phyloP scores from a whole-genome alignment of 2,888 invertebrate genomes.

The Alitta virens region DNA sequence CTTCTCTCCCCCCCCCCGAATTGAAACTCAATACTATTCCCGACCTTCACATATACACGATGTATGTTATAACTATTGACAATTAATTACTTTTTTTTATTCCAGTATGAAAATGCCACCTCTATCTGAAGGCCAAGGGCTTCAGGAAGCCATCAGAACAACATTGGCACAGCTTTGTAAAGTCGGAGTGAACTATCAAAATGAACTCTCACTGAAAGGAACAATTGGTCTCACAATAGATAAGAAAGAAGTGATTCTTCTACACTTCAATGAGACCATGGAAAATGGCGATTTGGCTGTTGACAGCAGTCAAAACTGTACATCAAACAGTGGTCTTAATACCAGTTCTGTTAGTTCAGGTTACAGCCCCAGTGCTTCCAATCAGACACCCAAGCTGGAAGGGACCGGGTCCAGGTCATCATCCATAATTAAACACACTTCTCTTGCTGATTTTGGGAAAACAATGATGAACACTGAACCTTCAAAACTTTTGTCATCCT shows the following conservation, averaged over 20 bases:
- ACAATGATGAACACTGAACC: too few species aligned
- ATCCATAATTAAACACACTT: too few species aligned
- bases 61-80: too few species aligned
- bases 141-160: conserved; percentile 22
- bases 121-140: not conserved
- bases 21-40: too few species aligned
- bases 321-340: not conserved
- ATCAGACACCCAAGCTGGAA: too few species aligned
- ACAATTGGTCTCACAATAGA: conserved; percentile 27
- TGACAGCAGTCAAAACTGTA: not conserved
- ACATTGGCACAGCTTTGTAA: conserved; percentile 25
- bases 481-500: not conserved
- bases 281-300: not conserved
- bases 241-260: conserved; percentile 17
- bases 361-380: too few species aligned
- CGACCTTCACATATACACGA: too few species aligned
- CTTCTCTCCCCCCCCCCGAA: too few species aligned
- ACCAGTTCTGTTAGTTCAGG: not conserved
- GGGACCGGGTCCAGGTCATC: too few species aligned
- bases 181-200: conserved; percentile 17
- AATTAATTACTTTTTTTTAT: too few species aligned
- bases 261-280: conserved; percentile 23
- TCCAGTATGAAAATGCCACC: not conserved
- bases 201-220: conserved; percentile 24
- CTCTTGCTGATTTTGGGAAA: too few species aligned